Conservation (phyloP, 2,888 invertebrate species). For the Eulithis testata region DNA sequence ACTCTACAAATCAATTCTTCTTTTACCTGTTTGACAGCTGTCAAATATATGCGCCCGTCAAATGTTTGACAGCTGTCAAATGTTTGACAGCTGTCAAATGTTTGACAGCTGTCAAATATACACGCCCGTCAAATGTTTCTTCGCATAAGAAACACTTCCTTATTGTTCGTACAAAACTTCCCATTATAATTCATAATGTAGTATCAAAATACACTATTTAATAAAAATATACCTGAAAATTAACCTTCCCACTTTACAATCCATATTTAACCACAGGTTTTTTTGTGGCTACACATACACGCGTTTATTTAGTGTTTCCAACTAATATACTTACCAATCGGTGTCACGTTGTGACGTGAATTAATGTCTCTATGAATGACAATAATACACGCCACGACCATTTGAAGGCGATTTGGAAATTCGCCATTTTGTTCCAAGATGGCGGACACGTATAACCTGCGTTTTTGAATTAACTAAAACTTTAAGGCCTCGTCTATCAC, state of each 20-base stretch:
- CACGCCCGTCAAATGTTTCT: conserved; percentile 3
- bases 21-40: not conserved
- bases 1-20: no score
- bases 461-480: not conserved
- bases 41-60: no score
- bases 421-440: not conserved
- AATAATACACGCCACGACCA: not conserved
- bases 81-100: not conserved
- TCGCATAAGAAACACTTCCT: conserved; percentile 1
- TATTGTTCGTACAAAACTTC: not conserved
- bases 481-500: conserved; percentile 2
- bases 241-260: not conserved
- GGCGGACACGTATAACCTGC: not conserved
- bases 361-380: not conserved
- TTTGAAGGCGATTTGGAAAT: not conserved
- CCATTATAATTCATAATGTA: not conserved
- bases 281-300: not conserved
- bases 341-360: not conserved
- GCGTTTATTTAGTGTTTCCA: not conserved
- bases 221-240: not conserved
- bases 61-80: conserved; percentile 3
- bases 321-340: not conserved
- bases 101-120: conserved; percentile 4
- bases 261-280: not conserved
- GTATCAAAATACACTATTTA: conserved; percentile 21